These are phyloP conservation scores for Pycnomerus fuliginosus DNA, from an alignment of 2,888 invertebrate genomes.

Conservation along the genomic window DNA sequence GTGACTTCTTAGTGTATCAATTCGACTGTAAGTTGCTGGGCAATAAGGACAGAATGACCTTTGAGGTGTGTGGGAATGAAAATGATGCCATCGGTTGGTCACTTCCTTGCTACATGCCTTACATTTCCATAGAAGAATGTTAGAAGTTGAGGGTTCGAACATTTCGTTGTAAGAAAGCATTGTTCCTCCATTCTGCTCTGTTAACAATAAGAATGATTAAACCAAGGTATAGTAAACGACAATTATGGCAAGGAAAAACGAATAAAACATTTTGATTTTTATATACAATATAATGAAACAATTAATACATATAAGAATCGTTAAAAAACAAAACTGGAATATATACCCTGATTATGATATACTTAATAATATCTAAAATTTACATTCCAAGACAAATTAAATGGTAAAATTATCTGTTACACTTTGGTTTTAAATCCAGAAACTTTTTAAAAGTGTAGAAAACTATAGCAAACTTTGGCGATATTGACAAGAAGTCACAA, in stretches of 20 bases:
- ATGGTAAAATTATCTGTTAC: no score
- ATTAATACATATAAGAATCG: slow-evolving; percentile 36
- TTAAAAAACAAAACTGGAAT: slow-evolving; percentile 41
- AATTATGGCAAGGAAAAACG: slow-evolving; percentile 4
- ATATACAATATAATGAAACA: slow-evolving; percentile 36
- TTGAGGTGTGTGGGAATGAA: slow-evolving; percentile 79
- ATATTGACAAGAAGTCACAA: no score
- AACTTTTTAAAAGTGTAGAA: no score
- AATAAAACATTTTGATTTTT: slow-evolving; percentile 12
- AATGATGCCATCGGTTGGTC: slow-evolving; percentile 86
- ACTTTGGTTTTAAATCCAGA: no score
- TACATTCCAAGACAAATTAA: no score
- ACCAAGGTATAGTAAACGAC: neutral
- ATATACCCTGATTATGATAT: slow-evolving; percentile 44
- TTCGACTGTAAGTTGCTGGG: slow-evolving; percentile 83
- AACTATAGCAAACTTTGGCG: no score
- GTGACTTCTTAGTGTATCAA: slow-evolving; percentile 82
- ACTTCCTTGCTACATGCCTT: slow-evolving; percentile 83
- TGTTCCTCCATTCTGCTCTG: slow-evolving; percentile 29
- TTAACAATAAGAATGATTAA: slow-evolving; percentile 9
- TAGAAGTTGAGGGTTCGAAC: slow-evolving; percentile 71
- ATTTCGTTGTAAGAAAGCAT: slow-evolving; percentile 78
- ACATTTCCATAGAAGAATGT: slow-evolving; percentile 76
- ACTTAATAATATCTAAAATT: neutral
- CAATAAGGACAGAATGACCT: slow-evolving; percentile 81